These are phyloP conservation scores for Flexamia atlantica DNA, from an alignment of 2,888 invertebrate species.

Conservation along the genomic window DNA sequence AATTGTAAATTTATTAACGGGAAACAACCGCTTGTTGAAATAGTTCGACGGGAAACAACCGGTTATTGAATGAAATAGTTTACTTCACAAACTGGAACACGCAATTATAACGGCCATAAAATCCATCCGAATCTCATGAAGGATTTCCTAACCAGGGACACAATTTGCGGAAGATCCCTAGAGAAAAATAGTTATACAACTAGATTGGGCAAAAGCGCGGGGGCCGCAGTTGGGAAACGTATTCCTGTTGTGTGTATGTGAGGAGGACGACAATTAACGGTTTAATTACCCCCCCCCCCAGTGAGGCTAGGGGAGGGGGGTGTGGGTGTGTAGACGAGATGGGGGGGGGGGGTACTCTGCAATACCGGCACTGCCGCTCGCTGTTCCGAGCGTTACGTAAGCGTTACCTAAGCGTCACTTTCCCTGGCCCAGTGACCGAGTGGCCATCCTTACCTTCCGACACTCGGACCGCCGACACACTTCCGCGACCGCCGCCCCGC, in stretches of 20 bases:
- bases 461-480: neutral
- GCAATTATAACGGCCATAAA: too few species aligned
- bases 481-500: too few species aligned
- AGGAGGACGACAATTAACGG: neutral
- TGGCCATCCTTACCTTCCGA: slow-evolving; percentile 36
- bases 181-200: slow-evolving; percentile 13
- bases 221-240: neutral
- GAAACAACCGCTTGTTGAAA: too few species aligned
- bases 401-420: slow-evolving; percentile 50
- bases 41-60: too few species aligned
- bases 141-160: neutral
- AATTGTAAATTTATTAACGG: too few species aligned
- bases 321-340: too few species aligned
- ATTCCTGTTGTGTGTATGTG: slow-evolving; percentile 44
- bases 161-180: neutral
- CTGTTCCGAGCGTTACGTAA: slow-evolving; percentile 54
- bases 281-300: slow-evolving; percentile 32
- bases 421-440: slow-evolving; percentile 56
- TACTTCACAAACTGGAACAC: too few species aligned
- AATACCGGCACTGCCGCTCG: neutral
- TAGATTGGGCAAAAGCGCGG: neutral
- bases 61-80: too few species aligned
- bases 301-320: neutral
- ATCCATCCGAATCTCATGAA: too few species aligned
- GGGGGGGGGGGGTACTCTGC: neutral